Percentiles rank a stretch among this genome's conserved stretches.
Conservation (phyloP, 2,888 invertebrate genomes). For the Acanthococcus lagerstroemiae region DNA sequence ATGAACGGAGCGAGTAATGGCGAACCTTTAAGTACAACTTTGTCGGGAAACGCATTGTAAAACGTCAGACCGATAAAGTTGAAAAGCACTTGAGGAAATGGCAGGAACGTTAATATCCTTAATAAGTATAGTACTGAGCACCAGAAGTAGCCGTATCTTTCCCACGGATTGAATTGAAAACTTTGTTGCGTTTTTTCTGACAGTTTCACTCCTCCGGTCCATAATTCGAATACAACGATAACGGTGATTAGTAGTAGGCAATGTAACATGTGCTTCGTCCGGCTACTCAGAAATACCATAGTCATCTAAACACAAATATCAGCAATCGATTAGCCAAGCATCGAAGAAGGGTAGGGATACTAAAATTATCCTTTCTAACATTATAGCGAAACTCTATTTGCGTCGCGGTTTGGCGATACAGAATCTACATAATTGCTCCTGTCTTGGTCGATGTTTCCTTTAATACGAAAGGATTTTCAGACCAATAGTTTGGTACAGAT, state of each 20-base stretch:
- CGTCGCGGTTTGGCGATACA: too few species aligned
- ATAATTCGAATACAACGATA: conserved; percentile 60
- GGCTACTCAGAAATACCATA: conserved; percentile 48
- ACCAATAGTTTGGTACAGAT: too few species aligned
- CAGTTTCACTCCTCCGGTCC: conserved; percentile 45
- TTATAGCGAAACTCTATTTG: too few species aligned
- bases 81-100: conserved; percentile 79
- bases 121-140: conserved; percentile 65
- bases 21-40: conserved; percentile 76
- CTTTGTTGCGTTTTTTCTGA: conserved; percentile 45
- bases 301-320: conserved; percentile 33
- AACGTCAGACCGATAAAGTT: conserved; percentile 76
- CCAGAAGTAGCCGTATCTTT: conserved; percentile 65
- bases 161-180: conserved; percentile 63
- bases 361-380: too few species aligned
- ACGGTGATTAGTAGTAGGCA: conserved; percentile 63
- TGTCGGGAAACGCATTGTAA: conserved; percentile 91
- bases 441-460: too few species aligned
- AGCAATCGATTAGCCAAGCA: background rate
- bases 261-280: conserved; percentile 69
- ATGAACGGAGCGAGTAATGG: conserved; percentile 87
- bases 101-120: conserved; percentile 69
- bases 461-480: too few species aligned
- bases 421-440: too few species aligned
- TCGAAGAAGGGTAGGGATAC: too few species aligned